Evolutionary conservation across 1,140 invertebrate genomes (phyloP).

Genomic region (Maconellicoccus hirsutus): DNA sequence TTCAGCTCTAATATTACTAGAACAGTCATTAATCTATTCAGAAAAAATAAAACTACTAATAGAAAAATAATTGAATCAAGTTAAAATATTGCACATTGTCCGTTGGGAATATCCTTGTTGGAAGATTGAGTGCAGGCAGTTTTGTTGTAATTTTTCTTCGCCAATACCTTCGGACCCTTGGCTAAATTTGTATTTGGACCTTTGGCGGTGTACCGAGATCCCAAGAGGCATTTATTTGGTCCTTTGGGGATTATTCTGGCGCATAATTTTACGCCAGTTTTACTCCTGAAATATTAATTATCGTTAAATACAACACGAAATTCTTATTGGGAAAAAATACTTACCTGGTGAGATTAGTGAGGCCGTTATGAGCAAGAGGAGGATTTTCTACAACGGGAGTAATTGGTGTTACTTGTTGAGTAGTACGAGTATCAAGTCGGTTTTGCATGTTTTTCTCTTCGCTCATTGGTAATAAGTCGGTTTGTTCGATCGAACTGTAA

Average conservation of each 20-base stretch:
- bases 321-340: background rate
- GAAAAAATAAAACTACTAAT: background rate
- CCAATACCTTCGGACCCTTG: conserved; percentile 43
- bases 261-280: conserved; percentile 30
- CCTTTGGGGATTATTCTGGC: conserved; percentile 40
- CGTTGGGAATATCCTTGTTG: background rate
- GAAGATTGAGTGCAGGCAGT: background rate
- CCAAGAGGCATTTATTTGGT: conserved; percentile 38
- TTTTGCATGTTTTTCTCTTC: background rate
- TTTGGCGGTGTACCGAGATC: conserved; percentile 39
- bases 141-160: no score
- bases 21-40: no score
- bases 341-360: background rate
- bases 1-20: background rate
- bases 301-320: no score
- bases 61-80: background rate
- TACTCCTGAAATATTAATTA: background rate
- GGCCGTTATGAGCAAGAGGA: no score
- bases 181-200: conserved; percentile 47
- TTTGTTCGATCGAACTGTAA: background rate
- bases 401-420: background rate
- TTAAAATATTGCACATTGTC: conserved; percentile 1
- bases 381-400: background rate
- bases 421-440: background rate
- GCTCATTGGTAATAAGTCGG: background rate